phyloP scores from a whole-genome alignment of 2,113 vertebrate genomes.

The Cheirogaleus medius region DNA sequence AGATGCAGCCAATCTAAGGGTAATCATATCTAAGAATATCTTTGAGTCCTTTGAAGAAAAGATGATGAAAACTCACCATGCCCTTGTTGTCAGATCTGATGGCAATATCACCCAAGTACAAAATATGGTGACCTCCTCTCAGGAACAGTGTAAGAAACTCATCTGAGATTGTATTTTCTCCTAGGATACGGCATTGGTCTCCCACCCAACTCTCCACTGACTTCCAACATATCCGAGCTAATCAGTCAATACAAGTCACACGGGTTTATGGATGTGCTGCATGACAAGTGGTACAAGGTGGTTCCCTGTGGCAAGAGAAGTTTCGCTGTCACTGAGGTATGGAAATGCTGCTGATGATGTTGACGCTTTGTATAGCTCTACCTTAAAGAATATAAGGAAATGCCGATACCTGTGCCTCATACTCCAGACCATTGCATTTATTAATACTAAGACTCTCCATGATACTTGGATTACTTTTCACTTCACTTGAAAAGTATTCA shows the following conservation, averaged over 20 bases:
- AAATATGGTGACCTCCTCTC: neutral
- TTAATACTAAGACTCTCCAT: neutral
- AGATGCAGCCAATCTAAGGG: neutral
- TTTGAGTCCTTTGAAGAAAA: neutral
- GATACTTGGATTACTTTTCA: neutral
- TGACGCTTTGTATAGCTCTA: neutral
- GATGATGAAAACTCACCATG: neutral
- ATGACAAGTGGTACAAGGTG: slow-evolving; percentile 99
- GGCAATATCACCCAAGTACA: neutral
- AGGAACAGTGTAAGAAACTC: neutral
- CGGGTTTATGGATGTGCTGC: slow-evolving; percentile 97
- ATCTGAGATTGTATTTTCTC: slow-evolving; percentile 58
- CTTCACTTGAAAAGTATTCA: neutral
- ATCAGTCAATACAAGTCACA: slow-evolving; percentile 99
- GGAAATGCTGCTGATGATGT: neutral
- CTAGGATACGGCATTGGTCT: slow-evolving; percentile 98
- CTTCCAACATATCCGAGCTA: slow-evolving; percentile 96
- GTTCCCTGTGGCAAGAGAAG: slow-evolving; percentile 98
- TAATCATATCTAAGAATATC: neutral
- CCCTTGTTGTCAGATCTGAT: neutral
- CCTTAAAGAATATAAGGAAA: neutral
- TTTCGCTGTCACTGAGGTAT: slow-evolving; percentile 96
- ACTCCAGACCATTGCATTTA: neutral
- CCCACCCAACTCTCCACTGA: slow-evolving; percentile 95
- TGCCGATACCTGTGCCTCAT: neutral